phyloP scores from a whole-genome alignment of 2,888 invertebrate species.

The Nemotelus pantherinus region DNA sequence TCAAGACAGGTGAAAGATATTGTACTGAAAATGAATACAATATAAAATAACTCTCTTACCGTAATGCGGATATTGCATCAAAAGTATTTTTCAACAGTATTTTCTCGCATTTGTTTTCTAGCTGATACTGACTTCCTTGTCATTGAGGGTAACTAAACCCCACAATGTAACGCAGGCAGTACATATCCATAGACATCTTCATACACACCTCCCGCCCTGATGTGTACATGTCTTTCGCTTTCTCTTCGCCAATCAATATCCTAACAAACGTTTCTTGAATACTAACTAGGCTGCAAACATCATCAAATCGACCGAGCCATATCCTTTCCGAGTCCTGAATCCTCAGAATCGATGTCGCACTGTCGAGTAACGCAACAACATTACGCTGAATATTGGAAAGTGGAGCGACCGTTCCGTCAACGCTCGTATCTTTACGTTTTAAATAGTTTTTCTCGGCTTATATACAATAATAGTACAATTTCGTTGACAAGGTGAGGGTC shows the following conservation, averaged over 20 bases:
- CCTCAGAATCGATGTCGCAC: conserved; percentile 30
- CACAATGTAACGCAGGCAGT: conserved; percentile 20
- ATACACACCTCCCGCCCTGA: neutral
- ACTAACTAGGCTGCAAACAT: conserved; percentile 50
- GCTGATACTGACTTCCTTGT: no score
- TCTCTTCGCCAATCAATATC: conserved; percentile 54
- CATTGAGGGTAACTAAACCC: neutral
- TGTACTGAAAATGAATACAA: no score
- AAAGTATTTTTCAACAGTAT: no score
- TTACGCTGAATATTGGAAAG: conserved; percentile 7
- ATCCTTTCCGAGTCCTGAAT: conserved; percentile 29
- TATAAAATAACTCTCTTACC: no score
- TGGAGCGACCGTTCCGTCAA: conserved; percentile 7
- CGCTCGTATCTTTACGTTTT: conserved; percentile 31
- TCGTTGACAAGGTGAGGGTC: neutral
- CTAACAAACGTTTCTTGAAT: conserved; percentile 54
- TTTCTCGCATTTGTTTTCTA: no score
- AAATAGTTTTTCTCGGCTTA: conserved; percentile 42
- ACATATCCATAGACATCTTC: conserved; percentile 28
- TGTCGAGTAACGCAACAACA: conserved; percentile 13
- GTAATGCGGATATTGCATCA: no score
- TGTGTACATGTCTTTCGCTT: conserved; percentile 51
- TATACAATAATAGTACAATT: conserved; percentile 34
- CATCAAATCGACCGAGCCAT: conserved; percentile 32
- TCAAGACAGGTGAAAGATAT: no score